A percentile compares a stretch with the other conserved stretches of the same genome.
phyloP scores from a whole-genome alignment of 92 coral and sea anemone species.

The Phenganax subtilis region DNA sequence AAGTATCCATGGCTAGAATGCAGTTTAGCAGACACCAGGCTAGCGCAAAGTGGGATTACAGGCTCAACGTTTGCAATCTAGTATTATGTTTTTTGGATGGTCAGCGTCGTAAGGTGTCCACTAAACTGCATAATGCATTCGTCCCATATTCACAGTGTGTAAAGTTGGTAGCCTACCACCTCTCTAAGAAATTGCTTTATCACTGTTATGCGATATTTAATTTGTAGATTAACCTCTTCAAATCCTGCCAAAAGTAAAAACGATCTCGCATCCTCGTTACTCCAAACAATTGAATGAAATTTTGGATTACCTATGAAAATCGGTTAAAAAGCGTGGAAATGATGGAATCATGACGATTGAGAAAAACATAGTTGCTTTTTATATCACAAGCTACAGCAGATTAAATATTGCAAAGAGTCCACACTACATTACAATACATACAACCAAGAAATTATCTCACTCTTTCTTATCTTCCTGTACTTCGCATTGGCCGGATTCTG shows the following conservation, averaged over 20 bases:
- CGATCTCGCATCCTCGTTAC: slow-evolving; percentile 73
- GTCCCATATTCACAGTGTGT: too few species aligned
- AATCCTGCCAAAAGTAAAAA: slow-evolving; percentile 79
- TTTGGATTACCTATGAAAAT: slow-evolving; percentile 64
- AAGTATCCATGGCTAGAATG: too few species aligned
- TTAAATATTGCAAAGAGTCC: neutral
- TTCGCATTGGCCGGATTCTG: slow-evolving; percentile 74
- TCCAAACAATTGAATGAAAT: slow-evolving; percentile 80
- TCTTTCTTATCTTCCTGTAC: slow-evolving; percentile 80
- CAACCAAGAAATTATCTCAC: slow-evolving; percentile 48
- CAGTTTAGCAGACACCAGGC: too few species aligned
- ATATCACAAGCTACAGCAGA: neutral
- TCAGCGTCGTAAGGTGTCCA: too few species aligned
- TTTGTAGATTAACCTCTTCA: slow-evolving; percentile 61
- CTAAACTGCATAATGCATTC: too few species aligned
- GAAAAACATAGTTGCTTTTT: neutral
- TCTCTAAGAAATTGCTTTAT: too few species aligned
- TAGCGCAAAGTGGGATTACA: too few species aligned
- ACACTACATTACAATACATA: neutral
- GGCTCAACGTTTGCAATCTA: too few species aligned
- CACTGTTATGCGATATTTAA: neutral
- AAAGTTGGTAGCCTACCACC: too few species aligned
- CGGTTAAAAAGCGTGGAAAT: neutral
- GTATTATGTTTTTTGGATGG: too few species aligned
- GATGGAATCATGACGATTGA: neutral